These are phyloP conservation scores for Lysiphlebus fabarum DNA, from an alignment of 1,140 invertebrate genomes.

Conservation along the genomic window DNA sequence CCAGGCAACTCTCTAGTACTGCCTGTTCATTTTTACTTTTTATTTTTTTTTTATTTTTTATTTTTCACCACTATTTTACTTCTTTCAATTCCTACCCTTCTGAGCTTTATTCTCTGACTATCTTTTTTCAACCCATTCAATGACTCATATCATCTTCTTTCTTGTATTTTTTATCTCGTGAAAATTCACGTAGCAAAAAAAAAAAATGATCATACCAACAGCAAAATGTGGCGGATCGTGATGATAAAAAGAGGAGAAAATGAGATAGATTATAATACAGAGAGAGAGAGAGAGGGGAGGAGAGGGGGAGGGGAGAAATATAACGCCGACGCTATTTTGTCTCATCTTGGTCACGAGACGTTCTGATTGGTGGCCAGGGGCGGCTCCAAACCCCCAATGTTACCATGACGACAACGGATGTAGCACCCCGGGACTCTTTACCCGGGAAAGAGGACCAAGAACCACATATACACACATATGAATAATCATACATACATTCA, in stretches of 20 bases:
- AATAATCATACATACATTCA: neutral
- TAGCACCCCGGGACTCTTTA: constrained; percentile 39
- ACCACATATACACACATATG: constrained; percentile 11
- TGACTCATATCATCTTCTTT: too few species aligned
- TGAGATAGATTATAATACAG: neutral
- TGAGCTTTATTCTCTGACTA: too few species aligned
- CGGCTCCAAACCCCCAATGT: constrained; percentile 51
- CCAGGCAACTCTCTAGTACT: constrained; percentile 27
- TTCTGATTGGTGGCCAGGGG: constrained; percentile 52
- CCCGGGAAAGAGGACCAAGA: constrained; percentile 27
- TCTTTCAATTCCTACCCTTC: too few species aligned
- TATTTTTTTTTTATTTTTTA: neutral
- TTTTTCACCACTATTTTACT: too few species aligned
- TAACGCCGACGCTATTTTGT: constrained; percentile 46
- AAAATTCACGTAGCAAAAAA: constrained; percentile 2
- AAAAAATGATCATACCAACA: too few species aligned
- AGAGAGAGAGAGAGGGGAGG: constrained; percentile 5
- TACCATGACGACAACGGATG: constrained; percentile 57
- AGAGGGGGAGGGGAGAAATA: constrained; percentile 10
- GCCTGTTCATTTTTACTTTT: constrained; percentile 3
- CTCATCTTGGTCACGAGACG: constrained; percentile 56
- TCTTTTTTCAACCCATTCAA: too few species aligned
- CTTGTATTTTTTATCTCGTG: neutral
- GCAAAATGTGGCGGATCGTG: too few species aligned
- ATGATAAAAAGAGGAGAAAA: too few species aligned